These are phyloP conservation scores for Chamaea fasciata DNA, from an alignment of 2,113 vertebrate genomes.

Conservation along the genomic window DNA sequence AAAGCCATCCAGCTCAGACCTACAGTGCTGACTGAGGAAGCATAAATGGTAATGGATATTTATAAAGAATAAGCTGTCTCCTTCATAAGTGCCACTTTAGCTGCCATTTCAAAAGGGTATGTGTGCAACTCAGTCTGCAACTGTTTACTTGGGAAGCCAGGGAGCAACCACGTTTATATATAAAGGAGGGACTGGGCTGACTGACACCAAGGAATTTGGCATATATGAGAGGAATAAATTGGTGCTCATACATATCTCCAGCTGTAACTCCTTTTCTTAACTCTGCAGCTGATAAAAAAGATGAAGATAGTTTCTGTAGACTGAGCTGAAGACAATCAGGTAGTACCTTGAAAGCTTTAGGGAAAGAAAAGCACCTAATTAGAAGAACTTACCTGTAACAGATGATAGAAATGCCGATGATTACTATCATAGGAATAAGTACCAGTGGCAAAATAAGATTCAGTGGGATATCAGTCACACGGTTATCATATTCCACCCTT, in stretches of 20 bases:
- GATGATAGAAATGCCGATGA: conserved; percentile 85
- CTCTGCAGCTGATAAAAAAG: neutral
- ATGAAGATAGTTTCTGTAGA: neutral
- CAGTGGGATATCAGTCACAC: conserved; percentile 79
- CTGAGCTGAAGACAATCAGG: neutral
- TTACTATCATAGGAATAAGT: conserved; percentile 86
- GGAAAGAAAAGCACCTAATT: neutral
- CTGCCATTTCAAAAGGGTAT: neutral
- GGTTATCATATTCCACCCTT: conserved; percentile 83
- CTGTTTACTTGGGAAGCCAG: neutral
- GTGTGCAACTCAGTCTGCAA: neutral
- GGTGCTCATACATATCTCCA: neutral
- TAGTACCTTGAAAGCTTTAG: neutral
- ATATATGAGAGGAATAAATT: neutral
- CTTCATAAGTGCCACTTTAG: neutral
- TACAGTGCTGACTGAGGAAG: neutral
- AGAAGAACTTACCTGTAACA: conserved; percentile 86
- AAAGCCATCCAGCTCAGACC: neutral
- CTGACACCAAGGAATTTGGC: conserved; percentile 13
- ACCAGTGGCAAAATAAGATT: conserved; percentile 89
- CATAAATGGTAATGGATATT: neutral
- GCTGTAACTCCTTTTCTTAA: neutral
- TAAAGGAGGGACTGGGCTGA: neutral
- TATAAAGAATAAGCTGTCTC: neutral
- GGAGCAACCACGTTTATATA: neutral